These are phyloP conservation scores for Anser brachyrhynchus DNA, from an alignment of 2,113 vertebrate genomes.

Conservation along the genomic window DNA sequence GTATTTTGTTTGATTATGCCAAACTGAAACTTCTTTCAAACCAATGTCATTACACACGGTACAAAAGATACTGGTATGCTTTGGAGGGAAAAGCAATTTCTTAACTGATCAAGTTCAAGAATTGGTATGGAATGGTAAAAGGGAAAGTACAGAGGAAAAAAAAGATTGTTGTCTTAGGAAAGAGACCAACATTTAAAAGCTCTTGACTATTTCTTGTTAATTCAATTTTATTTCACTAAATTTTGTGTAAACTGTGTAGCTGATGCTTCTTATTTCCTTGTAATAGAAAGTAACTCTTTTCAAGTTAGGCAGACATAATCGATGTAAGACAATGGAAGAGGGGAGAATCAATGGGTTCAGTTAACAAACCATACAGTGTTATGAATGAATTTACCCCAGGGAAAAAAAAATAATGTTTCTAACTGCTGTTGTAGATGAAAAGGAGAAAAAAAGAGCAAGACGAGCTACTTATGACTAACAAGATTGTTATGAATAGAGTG, in stretches of 20 bases:
- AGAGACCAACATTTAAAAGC: neutral
- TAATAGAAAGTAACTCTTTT: neutral
- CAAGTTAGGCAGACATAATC: neutral
- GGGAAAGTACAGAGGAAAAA: neutral
- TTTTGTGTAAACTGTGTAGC: neutral
- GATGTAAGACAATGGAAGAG: neutral
- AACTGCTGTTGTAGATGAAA: neutral
- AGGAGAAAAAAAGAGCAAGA: neutral
- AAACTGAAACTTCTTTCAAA: neutral
- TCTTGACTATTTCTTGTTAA: neutral
- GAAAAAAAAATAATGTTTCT: neutral
- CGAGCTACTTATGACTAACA: neutral
- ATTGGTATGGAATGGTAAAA: neutral
- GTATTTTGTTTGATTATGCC: neutral
- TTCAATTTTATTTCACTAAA: neutral
- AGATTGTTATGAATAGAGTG: neutral
- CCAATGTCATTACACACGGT: accelerated
- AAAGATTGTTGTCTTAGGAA: neutral
- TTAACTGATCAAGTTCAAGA: neutral
- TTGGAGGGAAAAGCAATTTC: neutral
- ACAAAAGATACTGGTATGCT: neutral
- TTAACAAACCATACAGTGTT: neutral
- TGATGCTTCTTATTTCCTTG: neutral
- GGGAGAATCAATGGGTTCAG: neutral
- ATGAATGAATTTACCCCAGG: neutral